phyloP scores from a whole-genome alignment of 2,888 invertebrate genomes.

The Seira ritae region DNA sequence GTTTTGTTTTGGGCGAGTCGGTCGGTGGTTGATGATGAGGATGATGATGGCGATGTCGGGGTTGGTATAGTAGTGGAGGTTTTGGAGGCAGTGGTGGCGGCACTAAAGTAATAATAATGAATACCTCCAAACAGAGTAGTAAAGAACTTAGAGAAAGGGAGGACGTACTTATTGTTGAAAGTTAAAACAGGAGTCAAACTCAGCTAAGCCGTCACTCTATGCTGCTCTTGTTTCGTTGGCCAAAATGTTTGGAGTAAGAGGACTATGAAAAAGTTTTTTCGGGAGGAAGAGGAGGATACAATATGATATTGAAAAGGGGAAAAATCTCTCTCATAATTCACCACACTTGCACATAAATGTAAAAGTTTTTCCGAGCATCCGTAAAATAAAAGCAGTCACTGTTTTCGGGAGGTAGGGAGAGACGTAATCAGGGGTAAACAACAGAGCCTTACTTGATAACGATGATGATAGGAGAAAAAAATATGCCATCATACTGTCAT shows the following conservation, averaged over 20 bases:
- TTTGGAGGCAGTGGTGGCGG: too few relatives aligned
- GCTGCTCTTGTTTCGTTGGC: too few relatives aligned
- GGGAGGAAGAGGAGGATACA: conserved; percentile 27
- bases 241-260: background rate
- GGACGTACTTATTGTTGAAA: too few relatives aligned
- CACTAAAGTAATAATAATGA: too few relatives aligned
- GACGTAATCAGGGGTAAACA: background rate
- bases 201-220: too few relatives aligned
- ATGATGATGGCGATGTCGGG: too few relatives aligned
- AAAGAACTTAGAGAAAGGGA: too few relatives aligned
- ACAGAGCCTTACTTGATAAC: conserved; percentile 20
- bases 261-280: conserved; percentile 41
- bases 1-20: too few relatives aligned
- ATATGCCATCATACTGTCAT: conserved; percentile 12
- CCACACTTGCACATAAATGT: conserved; percentile 43
- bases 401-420: background rate
- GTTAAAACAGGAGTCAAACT: too few relatives aligned
- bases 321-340: conserved; percentile 55
- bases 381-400: conserved; percentile 19
- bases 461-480: conserved; percentile 26
- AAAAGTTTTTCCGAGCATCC: conserved; percentile 28
- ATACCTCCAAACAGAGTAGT: too few relatives aligned
- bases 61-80: too few relatives aligned
- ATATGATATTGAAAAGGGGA: conserved; percentile 40
- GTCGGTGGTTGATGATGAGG: too few relatives aligned